Evolutionary conservation across 2,797 vertebrate species (phyloP).

Genomic region (Avahi laniger): DNA sequence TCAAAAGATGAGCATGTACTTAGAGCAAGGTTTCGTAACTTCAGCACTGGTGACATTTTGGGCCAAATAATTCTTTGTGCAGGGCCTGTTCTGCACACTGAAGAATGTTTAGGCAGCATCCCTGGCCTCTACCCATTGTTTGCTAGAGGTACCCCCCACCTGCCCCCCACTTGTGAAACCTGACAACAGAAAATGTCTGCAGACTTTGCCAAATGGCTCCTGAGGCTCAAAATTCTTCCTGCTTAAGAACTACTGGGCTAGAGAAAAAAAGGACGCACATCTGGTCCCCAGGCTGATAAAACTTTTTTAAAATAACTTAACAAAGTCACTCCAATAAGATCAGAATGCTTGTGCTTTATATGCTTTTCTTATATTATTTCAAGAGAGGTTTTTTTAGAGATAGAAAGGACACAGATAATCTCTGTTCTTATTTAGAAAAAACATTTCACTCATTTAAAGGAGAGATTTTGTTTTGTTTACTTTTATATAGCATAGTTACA

Average conservation of each 20-base stretch:
- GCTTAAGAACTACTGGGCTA: background rate
- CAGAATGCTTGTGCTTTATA: background rate
- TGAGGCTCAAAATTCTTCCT: background rate
- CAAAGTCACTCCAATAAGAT: background rate
- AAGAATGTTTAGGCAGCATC: background rate
- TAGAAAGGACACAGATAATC: background rate
- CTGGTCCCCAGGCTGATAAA: background rate
- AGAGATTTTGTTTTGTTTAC: background rate
- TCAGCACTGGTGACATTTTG: background rate
- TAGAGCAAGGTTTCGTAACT: background rate
- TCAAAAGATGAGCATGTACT: background rate
- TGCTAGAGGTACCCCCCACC: background rate
- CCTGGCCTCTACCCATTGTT: background rate
- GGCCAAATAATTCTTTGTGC: background rate
- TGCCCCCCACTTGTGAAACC: background rate
- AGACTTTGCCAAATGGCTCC: background rate
- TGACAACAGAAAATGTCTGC: background rate
- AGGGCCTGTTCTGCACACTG: background rate
- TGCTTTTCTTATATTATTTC: background rate
- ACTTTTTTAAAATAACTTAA: background rate
- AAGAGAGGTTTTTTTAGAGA: background rate
- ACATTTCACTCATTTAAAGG: background rate
- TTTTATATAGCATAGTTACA: background rate
- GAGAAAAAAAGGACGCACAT: background rate
- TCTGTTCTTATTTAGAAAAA: background rate